Conservation (phyloP, 1,140 invertebrate genomes). For the Fragariocoptes setiger region DNA sequence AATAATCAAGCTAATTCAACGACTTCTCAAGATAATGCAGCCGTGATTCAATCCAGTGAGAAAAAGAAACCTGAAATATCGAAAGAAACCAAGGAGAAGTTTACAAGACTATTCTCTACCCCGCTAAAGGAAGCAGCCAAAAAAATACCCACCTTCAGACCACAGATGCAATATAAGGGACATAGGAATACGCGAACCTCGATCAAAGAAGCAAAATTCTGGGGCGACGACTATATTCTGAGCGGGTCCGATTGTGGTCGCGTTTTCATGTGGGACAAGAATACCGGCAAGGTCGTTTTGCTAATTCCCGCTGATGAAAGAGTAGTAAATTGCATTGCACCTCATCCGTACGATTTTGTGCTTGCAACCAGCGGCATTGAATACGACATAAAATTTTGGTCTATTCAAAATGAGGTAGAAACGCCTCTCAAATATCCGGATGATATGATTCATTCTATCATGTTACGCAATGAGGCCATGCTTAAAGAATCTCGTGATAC, state of each 20-base stretch:
- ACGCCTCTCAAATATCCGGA: background rate
- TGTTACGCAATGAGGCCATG: conserved; percentile 47
- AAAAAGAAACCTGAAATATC: too few relatives aligned
- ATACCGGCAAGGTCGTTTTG: conserved; percentile 42
- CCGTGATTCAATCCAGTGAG: too few relatives aligned
- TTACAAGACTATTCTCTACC: background rate
- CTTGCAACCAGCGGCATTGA: conserved; percentile 61
- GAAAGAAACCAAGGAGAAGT: background rate
- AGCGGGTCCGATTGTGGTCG: conserved; percentile 84
- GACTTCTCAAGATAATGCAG: too few relatives aligned
- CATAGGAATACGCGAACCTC: conserved; percentile 42
- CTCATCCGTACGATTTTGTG: conserved; percentile 37
- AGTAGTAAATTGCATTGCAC: conserved; percentile 54
- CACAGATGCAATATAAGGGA: conserved; percentile 38
- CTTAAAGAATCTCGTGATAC: conserved; percentile 58
- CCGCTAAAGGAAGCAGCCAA: background rate
- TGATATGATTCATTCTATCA: conserved; percentile 24
- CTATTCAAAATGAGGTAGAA: conserved; percentile 24
- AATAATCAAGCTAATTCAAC: too few relatives aligned
- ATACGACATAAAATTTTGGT: conserved; percentile 59
- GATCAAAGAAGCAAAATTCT: conserved; percentile 68
- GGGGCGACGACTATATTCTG: conserved; percentile 57
- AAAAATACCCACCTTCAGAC: conserved; percentile 13
- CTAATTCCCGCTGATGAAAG: conserved; percentile 48
- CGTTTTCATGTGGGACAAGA: conserved; percentile 73